These are phyloP conservation scores for Heteractis magnifica DNA, from an alignment of 92 coral and sea anemone genomes.

Conservation along the genomic window DNA sequence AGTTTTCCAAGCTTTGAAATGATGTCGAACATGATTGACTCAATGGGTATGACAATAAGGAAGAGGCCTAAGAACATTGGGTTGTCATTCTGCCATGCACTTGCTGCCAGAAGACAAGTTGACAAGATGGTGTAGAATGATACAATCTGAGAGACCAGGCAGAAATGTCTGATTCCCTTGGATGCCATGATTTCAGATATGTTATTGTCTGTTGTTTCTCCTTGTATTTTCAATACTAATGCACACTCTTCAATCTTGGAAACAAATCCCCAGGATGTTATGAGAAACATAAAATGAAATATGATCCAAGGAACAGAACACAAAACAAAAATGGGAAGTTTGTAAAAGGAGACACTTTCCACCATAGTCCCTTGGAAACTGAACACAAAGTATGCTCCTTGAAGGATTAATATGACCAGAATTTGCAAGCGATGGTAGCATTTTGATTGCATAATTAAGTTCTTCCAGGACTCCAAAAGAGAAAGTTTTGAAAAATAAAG, in stretches of 20 bases:
- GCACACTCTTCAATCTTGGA: slow-evolving; percentile 95
- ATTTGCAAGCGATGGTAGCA: slow-evolving; percentile 71
- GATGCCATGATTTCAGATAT: slow-evolving; percentile 96
- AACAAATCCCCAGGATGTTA: slow-evolving; percentile 93
- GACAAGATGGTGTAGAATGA: slow-evolving; percentile 79
- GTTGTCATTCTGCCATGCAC: slow-evolving; percentile 85
- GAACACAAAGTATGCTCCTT: slow-evolving; percentile 56
- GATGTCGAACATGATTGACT: slow-evolving; percentile 77
- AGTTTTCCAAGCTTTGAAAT: slow-evolving; percentile 88
- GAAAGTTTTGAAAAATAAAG: slow-evolving; percentile 89
- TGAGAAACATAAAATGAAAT: slow-evolving; percentile 82
- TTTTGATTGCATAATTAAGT: slow-evolving; percentile 68
- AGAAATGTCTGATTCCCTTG: slow-evolving; percentile 89
- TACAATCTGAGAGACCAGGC: slow-evolving; percentile 88
- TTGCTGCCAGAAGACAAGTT: slow-evolving; percentile 57
- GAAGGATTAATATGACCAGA: slow-evolving; percentile 48
- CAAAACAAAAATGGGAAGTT: slow-evolving; percentile 70
- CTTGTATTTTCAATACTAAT: slow-evolving; percentile 59
- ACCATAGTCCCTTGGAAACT: slow-evolving; percentile 65
- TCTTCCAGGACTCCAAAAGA: slow-evolving; percentile 85
- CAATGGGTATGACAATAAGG: slow-evolving; percentile 82
- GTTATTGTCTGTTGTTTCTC: slow-evolving; percentile 73
- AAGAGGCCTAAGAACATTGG: slow-evolving; percentile 80
- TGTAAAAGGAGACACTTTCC: slow-evolving; percentile 66
- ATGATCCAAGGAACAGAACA: slow-evolving; percentile 75